Evolutionary conservation across 2,888 invertebrate genomes (phyloP), one percentile per base, ranked within the genome.

Genomic region (Pristionchus mayeri): DNA sequence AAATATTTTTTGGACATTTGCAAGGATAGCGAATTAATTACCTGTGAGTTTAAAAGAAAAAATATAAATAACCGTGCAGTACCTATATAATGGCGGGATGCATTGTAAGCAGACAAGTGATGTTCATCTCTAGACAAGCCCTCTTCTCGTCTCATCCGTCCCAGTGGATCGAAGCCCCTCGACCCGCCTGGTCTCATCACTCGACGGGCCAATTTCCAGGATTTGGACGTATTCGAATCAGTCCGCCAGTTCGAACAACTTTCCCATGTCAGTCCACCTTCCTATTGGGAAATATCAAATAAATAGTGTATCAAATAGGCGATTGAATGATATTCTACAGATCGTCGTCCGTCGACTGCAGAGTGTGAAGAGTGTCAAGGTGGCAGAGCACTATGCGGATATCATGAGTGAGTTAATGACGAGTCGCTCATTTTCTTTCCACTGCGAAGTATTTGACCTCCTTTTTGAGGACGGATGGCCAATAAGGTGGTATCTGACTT

Each of bases 331-430:
- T 48, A 3, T 2, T 44, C 18, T 75, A 44, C 48, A 76, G 76
- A 76, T 76, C 3, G 37, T 40, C 16, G 48, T 76, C n/a, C 76
- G 76, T 76, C 76, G 76, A 48, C 76, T 76, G 48, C 76, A 76
- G 76, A 76, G 34, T 24, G 76, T 48, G 24, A 76, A 76, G 76
- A 48, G 27, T 18, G 3, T 2, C 44, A 24, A 2, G 44, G 16
- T 76, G 11, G 48, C 76, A 21, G 27, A 48, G 18, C 37, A 67
- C 0, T 67, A 67, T 37, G 4, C 34, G 37, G 40, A 34, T 21
- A 13, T 21, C 4, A 67, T 67, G 67, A 67, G 67, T 67, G 21
- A 67, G 67, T 67, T 13, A 44, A n/a, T n/a, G n/a, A n/a, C n/a
- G n/a, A n/a, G n/a, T n/a, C n/a, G n/a, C n/a, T n/a, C n/a, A n/a